Base-by-base conservation (phyloP, 2,888 invertebrate genomes). In the Baccha elongata region DNA sequence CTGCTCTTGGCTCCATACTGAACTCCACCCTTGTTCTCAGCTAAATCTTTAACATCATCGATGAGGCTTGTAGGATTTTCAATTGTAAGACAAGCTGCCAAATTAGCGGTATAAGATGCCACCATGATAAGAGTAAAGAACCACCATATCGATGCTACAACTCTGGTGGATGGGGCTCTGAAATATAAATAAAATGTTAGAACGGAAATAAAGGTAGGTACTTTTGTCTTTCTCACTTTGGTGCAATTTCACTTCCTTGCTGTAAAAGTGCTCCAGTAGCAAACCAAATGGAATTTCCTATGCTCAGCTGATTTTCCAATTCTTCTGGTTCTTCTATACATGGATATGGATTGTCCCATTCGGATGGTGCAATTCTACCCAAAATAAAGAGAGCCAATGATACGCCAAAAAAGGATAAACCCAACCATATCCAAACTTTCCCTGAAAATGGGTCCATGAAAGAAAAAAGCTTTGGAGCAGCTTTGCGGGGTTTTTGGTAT, bases 401-500 rank as follows among this genome's bases (percentile, higher is more conserved):
- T 0, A 97, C 96, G 4, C 94, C 93, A 17, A 96, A 91, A 88
- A 95, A 97, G 0, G 97, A 95, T 1, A 94, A 93, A 3, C 96
- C 94, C 85, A 99, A 92, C 90, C 94, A 96, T 62, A 95, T 90
- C 97, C 97, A 98, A 6, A 97, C 97, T 85, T 94, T 94, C 46
- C 92, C 91, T 0, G 97, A 96, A 88, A 99, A 95, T 0, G 98
- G 98, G 32, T 96, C 96, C 88, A 98, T 93, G 89, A 99, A 99
- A 1, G 97, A 97, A 88, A 98, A 98, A 4, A 98, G 91, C 87
- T 95, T 94, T 0, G 98, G 97, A 0, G 95, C 94, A 79, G 95
- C 94, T 85, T 96, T 96, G 48, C 93, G 94, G 0, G 98, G 97
- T 87, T 96, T 97, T 87, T 94, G 94, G 90, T 95, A 98, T 11